Base-by-base conservation (phyloP, 2,888 invertebrate genomes). In the Calliphora vomitoria region DNA sequence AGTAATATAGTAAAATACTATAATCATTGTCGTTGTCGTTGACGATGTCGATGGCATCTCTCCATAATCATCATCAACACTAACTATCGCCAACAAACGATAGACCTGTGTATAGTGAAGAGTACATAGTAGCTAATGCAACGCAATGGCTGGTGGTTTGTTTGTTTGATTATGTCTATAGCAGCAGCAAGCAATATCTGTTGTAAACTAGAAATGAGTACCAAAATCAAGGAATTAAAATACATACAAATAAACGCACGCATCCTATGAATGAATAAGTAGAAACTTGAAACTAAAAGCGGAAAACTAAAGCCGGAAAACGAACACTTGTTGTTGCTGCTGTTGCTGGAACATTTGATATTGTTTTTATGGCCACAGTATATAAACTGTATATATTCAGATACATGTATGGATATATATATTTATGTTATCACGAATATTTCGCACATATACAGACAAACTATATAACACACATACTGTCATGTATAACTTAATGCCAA, bases 251-350 rank as follows among this genome's bases (percentile, higher is more conserved):
- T 11, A 25, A 4, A 74, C 47, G 68, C 47, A 74, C 20, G 35
- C 69, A 71, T 55, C 38, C 35, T 50, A 80, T 71, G 69, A 80
- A 80, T 80, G 69, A 71, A 71, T 20, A 41, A 18, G 11, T 69
- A 15, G 31, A 25, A 15, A 10, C 41, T 82, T 58, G 44, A 55
- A 71, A 25, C 35, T 64, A 62, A 82, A 79, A 71, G 76, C 85
- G 76, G 82, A 79, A 86, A 82, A 82, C 74, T 82, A 74, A 80
- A 74, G 71, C 18, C 71, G 50, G 20, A 1, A 53, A 53, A 35
- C 6, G 41, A 76, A 80, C 76, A 80, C 80, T 76, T 86, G 86
- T 87, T 82, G 47, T 68, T 69, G 58, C 44, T 86, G 86, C 83
- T 82, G 47, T 68, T 69, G 58, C 44, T 55, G 18, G 10, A 18